Evolutionary conservation across 2,888 invertebrate genomes (phyloP).

Genomic region (Tenthredo mesomela): DNA sequence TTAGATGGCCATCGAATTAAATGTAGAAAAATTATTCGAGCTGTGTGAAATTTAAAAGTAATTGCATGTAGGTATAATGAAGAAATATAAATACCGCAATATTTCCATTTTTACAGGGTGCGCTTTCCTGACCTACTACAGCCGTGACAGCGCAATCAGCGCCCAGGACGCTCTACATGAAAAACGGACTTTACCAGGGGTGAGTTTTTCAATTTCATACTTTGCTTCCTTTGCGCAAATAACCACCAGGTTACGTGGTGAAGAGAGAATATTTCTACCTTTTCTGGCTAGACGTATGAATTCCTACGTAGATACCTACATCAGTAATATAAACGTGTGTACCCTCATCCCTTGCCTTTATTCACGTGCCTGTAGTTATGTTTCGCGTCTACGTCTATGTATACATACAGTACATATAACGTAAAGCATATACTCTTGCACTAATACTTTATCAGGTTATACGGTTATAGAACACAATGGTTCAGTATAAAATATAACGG

Average conservation of each 20-base stretch:
- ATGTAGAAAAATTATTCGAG: background rate
- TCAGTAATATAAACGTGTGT: constrained; percentile 24
- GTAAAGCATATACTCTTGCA: background rate
- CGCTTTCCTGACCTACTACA: constrained; percentile 99
- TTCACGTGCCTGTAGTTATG: constrained; percentile 18
- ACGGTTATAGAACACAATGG: background rate
- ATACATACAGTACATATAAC: background rate
- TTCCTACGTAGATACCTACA: constrained; percentile 11
- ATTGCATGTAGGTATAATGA: no score
- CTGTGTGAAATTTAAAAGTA: background rate
- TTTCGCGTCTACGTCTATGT: constrained; percentile 5
- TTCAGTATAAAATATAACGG: constrained; percentile 4
- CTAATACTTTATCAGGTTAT: background rate
- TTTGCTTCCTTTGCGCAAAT: constrained; percentile 27
- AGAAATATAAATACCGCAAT: background rate
- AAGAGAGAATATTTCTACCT: constrained; percentile 7
- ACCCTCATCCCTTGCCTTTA: background rate
- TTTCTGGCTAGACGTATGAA: constrained; percentile 12
- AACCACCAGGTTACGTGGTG: background rate
- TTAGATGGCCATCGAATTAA: background rate
- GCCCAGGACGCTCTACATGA: constrained; percentile 97
- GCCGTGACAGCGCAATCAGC: constrained; percentile 95
- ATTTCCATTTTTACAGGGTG: constrained; percentile 87
- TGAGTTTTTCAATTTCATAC: constrained; percentile 81
- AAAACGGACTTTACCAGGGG: constrained; percentile 99